Evolutionary conservation across 1,140 invertebrate species (phyloP), one percentile per base, ranked within the genome.

Genomic region (Polyergus mexicanus): DNA sequence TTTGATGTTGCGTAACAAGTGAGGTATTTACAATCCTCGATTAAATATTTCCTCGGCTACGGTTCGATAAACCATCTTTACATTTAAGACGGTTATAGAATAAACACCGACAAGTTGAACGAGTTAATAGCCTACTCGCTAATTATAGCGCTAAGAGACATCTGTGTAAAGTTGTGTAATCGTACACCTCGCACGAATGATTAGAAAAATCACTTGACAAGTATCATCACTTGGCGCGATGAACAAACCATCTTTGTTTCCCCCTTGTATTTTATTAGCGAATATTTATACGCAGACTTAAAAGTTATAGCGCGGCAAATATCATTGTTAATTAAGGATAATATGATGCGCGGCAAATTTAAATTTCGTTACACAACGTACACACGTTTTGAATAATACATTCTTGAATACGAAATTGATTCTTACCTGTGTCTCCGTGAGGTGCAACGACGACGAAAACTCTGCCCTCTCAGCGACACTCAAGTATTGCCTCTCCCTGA

Each of bases 401-500:
- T 22, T 35, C 54, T 56, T 56, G 28, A 5, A 11, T 41, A 44
- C 7, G 32, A 16, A 19, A 65, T 11, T 22, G 19, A 16, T n/a
- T 51, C 87, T 96, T 94, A 97, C 97, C 96, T 98, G 98, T 8
- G 99, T 99, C 95, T 99, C 99, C 7, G 99, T 99, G 1, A 99
- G 96, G 89, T 98, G 97, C 38, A 99, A 95, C 0, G 98, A 98
- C 2, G 97, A 97, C 2, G 98, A 99, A 95, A 99, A 99, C 94
- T 99, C 99, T 0, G 99, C 99, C 74, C 99, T 95, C 94, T 99
- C 99, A 0, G 99, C 98, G 88, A 99, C 99, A 90, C 98, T 98
- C 74, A 99, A 95, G 95, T 99, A 99, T 95, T 99, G 99, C 94
- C 99, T 99, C 94, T 98, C 97, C 11, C 97, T 96, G 95, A 99